Evolutionary conservation across 2,797 vertebrate genomes (phyloP).

Genomic region (Cossypha polioptera): DNA sequence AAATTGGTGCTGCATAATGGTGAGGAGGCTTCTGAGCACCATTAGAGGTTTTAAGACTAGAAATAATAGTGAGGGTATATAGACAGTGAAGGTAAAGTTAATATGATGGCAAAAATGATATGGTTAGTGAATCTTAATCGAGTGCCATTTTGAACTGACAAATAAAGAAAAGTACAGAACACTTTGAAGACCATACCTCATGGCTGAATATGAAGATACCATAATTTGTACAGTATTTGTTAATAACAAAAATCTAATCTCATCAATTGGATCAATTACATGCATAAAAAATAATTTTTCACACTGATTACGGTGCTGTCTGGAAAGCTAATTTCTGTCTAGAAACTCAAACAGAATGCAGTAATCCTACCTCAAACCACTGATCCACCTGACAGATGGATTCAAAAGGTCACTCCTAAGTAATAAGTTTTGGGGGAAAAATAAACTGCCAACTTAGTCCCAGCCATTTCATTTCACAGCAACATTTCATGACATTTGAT

Average conservation of each 20-base stretch:
- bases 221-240: not conserved
- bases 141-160: not conserved
- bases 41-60: not conserved
- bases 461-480: slow-evolving; percentile 32
- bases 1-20: not conserved
- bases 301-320: not conserved
- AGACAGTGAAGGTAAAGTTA: not conserved
- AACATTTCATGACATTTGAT: slow-evolving; percentile 50
- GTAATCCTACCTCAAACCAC: slow-evolving; percentile 2
- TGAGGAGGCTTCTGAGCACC: not conserved
- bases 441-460: slow-evolving; percentile 26
- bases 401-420: slow-evolving; percentile 47
- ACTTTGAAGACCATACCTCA: not conserved
- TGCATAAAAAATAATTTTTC: not conserved
- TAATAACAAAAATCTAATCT: not conserved
- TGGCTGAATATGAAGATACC: not conserved
- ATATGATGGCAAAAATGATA: not conserved
- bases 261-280: not conserved
- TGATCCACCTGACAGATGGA: not conserved
- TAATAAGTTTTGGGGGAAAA: slow-evolving; percentile 33
- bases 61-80: not conserved
- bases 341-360: not conserved
- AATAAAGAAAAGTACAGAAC: not conserved
- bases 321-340: not conserved
- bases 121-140: not conserved